These are phyloP conservation scores for Rhipidura dahli DNA, from an alignment of 2,113 vertebrate species.

Conservation along the genomic window DNA sequence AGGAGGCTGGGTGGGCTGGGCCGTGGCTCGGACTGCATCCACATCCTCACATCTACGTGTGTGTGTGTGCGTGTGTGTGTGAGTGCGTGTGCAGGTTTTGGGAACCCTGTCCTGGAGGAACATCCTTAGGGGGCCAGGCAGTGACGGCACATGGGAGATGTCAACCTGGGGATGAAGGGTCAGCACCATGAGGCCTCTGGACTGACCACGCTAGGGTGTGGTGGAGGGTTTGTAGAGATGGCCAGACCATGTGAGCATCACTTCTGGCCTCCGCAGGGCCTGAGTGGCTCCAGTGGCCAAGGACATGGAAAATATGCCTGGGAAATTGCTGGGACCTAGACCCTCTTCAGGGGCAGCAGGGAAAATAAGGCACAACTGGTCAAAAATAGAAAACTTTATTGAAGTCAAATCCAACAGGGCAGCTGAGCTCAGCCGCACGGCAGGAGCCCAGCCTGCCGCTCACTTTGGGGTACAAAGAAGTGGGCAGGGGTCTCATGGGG, in stretches of 20 bases:
- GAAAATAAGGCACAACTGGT: slow-evolving; percentile 74
- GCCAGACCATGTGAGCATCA: fast-evolving
- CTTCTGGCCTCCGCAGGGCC: neutral
- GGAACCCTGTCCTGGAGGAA: neutral
- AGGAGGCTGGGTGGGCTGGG: neutral
- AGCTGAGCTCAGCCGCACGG: slow-evolving; percentile 29
- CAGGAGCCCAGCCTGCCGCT: slow-evolving; percentile 44
- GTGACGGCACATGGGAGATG: neutral
- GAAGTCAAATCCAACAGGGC: slow-evolving; percentile 49
- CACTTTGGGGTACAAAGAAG: neutral
- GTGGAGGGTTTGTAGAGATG: neutral
- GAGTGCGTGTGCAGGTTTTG: neutral
- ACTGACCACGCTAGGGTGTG: fast-evolving
- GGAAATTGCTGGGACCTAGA: neutral
- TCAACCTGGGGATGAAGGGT: neutral
- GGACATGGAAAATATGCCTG: neutral
- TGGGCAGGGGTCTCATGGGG: neutral
- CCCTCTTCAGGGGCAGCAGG: slow-evolving; percentile 46
- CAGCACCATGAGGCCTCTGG: neutral
- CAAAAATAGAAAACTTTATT: slow-evolving; percentile 82
- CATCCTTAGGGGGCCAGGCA: neutral
- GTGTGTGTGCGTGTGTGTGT: neutral
- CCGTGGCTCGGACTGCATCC: fast-evolving
- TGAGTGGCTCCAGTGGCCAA: neutral
- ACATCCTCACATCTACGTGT: fast-evolving